phyloP scores from a whole-genome alignment of 2,888 invertebrate species.

The Campoplex nolae region DNA sequence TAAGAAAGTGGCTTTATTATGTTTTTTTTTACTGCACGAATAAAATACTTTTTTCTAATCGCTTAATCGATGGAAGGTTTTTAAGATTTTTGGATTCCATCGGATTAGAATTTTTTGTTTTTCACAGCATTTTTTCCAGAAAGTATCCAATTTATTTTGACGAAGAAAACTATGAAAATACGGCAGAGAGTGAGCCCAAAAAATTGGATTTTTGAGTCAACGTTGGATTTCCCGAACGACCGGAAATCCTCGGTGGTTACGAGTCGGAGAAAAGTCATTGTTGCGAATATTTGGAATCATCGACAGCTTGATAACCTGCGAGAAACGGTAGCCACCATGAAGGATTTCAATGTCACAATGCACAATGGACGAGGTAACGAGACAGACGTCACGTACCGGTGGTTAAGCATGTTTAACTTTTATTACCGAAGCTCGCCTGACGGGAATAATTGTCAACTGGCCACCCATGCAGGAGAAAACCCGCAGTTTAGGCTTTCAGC shows the following conservation, averaged over 20 bases:
- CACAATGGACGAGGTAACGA: slow-evolving; percentile 65
- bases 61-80: no score
- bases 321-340: slow-evolving; percentile 33
- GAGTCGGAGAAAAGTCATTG: not conserved
- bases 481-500: not conserved
- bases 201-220: not conserved
- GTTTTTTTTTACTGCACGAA: not conserved
- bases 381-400: slow-evolving; percentile 78
- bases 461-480: slow-evolving; percentile 78
- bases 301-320: slow-evolving; percentile 42
- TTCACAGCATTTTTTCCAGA: no score
- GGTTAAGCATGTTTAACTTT: slow-evolving; percentile 82
- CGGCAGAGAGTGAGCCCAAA: not conserved
- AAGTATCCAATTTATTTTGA: no score
- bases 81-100: no score
- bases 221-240: slow-evolving; percentile 41
- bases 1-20: not conserved
- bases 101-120: no score
- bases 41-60: no score
- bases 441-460: slow-evolving; percentile 79
- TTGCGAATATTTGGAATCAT: slow-evolving; percentile 39
- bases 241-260: slow-evolving; percentile 56
- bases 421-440: slow-evolving; percentile 80
- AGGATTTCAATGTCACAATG: slow-evolving; percentile 44
- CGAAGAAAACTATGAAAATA: not conserved